Evolutionary conservation across 2,113 vertebrate species (phyloP), one percentile per base, ranked within the genome.

Genomic region (Melanostigma gelatinosum): DNA sequence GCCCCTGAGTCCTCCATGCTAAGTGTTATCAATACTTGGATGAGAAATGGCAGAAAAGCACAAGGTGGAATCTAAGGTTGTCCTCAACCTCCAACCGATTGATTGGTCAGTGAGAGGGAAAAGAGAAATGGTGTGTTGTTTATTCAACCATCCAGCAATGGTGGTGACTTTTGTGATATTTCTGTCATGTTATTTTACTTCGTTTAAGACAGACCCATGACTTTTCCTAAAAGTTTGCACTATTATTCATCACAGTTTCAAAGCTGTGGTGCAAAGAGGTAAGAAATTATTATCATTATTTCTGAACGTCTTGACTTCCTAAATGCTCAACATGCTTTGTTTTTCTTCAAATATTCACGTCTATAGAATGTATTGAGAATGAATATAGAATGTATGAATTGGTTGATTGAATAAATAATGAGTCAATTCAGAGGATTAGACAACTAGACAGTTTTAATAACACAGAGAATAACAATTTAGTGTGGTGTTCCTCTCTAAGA

Each of bases 51-150:
- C 29, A 50, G 29, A 52, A 38, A 38, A 62, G 8, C 57, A n/a
- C 3, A 12, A 22, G 27, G 6, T 46, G 8, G n/a, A 75, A 27
- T 63, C 3, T 11, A 38, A 11, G 32, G 40, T 75, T 40, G 32
- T 75, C 60, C 72, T 52, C 29, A 36, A 8, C 58, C 42, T 50
- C 24, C 20, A 50, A 16, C 58, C 32, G 12, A 75, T 63, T 15
- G n/a, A 63, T 75, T 5, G 60, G 60, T 27, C 60, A 12, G 22
- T 36, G 44, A 74, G 44, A 63, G 46, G 40, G 32, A 72, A 60
- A 29, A 4, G 36, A 27, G 36, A 34, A 63, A 9, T 38, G 4
- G 1, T 50, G 13, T 62, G 20, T 50, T 63, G 3, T 29, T 74
- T 38, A 50, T 38, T 63, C 54, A 62, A 24, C 58, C 22, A 22